Percentiles rank a stretch among this genome's conserved stretches.
Evolutionary conservation across 2,888 invertebrate species (phyloP).

Genomic region (Endotricha flammealis): DNA sequence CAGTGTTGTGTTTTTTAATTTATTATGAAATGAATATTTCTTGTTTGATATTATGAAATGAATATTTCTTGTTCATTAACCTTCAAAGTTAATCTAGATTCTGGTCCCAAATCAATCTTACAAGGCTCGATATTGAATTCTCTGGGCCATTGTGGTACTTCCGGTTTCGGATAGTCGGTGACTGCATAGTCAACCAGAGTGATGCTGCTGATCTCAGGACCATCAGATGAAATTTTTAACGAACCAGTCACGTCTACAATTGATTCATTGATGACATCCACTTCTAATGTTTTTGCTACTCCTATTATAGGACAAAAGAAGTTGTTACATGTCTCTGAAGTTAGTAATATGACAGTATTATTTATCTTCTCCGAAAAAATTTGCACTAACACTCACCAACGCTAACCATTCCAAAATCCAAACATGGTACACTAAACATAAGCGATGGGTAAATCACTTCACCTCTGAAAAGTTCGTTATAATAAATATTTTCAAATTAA

Average conservation of each 20-base stretch:
- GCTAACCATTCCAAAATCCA: slow-evolving; percentile 78
- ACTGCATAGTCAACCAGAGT: slow-evolving; percentile 65
- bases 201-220: slow-evolving; percentile 70
- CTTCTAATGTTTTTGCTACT: slow-evolving; percentile 58
- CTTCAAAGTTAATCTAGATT: slow-evolving; percentile 57
- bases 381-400: slow-evolving; percentile 71
- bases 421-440: slow-evolving; percentile 64
- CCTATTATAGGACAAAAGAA: slow-evolving; percentile 39
- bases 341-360: slow-evolving; percentile 3
- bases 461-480: slow-evolving; percentile 80
- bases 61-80: slow-evolving; percentile 49
- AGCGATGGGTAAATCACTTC: slow-evolving; percentile 79
- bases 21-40: too few relatives aligned
- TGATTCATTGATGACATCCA: slow-evolving; percentile 75
- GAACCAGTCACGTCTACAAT: slow-evolving; percentile 72
- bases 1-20: too few relatives aligned
- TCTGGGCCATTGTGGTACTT: slow-evolving; percentile 64
- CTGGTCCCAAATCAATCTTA: slow-evolving; percentile 62
- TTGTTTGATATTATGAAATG: slow-evolving; percentile 5
- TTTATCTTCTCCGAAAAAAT: not conserved
- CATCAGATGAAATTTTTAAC: slow-evolving; percentile 72
- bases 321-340: not conserved
- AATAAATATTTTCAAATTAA: too few relatives aligned
- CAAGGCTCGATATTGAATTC: slow-evolving; percentile 74
- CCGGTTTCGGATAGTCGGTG: slow-evolving; percentile 49